Percentiles rank a stretch among this genome's conserved stretches.
Conservation (phyloP, 2,797 vertebrate genomes). For the Crenuchus spilurus region DNA sequence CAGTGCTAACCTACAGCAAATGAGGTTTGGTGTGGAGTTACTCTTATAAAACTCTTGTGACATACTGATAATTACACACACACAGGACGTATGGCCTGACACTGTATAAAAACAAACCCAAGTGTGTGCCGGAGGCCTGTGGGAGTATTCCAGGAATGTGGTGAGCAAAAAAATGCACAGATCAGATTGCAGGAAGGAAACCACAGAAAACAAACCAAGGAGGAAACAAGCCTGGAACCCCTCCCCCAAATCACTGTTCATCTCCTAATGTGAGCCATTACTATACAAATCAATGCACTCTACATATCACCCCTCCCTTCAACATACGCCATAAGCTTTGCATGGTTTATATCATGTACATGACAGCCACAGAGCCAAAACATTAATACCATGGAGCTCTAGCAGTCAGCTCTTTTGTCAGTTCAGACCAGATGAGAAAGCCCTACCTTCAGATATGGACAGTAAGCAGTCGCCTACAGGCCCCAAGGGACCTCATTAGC, state of each 20-base stretch:
- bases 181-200: slow-evolving; percentile 60
- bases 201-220: slow-evolving; percentile 44
- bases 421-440: no score
- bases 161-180: slow-evolving; percentile 54
- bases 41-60: no score
- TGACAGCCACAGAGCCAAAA: no score
- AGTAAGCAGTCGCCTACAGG: no score
- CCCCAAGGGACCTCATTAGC: no score
- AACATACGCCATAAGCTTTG: neutral
- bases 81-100: neutral
- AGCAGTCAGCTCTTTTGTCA: no score
- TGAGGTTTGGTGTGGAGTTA: no score
- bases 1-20: no score
- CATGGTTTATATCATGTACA: neutral
- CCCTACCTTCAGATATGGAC: no score
- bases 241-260: slow-evolving; percentile 13
- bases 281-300: slow-evolving; percentile 3
- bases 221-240: slow-evolving; percentile 42
- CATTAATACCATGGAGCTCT: no score
- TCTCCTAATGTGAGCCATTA: slow-evolving; percentile 18
- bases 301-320: neutral
- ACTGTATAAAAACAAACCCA: neutral
- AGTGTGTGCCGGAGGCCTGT: slow-evolving; percentile 21
- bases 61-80: no score
- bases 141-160: slow-evolving; percentile 56